Evolutionary conservation across 2,888 invertebrate species (phyloP).

Genomic region (Cryptocephalus primarius): DNA sequence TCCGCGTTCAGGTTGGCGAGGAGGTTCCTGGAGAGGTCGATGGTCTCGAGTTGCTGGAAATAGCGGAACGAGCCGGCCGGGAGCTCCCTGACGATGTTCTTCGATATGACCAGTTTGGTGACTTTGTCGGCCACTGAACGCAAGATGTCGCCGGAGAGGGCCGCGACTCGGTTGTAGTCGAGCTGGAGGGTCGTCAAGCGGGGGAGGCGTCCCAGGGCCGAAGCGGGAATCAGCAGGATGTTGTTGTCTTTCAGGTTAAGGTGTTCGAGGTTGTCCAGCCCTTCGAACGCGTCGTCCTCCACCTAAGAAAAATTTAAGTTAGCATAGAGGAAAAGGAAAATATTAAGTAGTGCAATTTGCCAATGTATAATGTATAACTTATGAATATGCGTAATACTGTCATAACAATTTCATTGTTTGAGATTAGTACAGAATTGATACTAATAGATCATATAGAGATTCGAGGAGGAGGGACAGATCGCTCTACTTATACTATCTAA

Average conservation of each 20-base stretch:
- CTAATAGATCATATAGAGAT: no score
- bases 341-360: not conserved
- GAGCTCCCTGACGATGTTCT: constrained; percentile 79
- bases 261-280: constrained; percentile 62
- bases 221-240: constrained; percentile 72
- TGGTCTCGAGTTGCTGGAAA: constrained; percentile 57
- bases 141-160: constrained; percentile 68
- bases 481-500: no score
- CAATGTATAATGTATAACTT: no score
- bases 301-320: constrained; percentile 45
- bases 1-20: constrained; percentile 59
- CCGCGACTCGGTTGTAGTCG: constrained; percentile 80
- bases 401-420: not conserved
- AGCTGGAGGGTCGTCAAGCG: constrained; percentile 62
- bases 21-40: constrained; percentile 74
- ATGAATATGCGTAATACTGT: no score
- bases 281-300: constrained; percentile 80
- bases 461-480: no score
- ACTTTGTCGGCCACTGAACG: constrained; percentile 61
- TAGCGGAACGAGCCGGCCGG: constrained; percentile 70
- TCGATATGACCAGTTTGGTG: constrained; percentile 58
- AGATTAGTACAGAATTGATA: no score
- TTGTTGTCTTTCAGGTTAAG: constrained; percentile 79
- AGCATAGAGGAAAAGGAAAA: not conserved
- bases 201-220: constrained; percentile 70